Evolutionary conservation across 2,888 invertebrate genomes (phyloP), one percentile per base, ranked within the genome.

Genomic region (Nomada flava): DNA sequence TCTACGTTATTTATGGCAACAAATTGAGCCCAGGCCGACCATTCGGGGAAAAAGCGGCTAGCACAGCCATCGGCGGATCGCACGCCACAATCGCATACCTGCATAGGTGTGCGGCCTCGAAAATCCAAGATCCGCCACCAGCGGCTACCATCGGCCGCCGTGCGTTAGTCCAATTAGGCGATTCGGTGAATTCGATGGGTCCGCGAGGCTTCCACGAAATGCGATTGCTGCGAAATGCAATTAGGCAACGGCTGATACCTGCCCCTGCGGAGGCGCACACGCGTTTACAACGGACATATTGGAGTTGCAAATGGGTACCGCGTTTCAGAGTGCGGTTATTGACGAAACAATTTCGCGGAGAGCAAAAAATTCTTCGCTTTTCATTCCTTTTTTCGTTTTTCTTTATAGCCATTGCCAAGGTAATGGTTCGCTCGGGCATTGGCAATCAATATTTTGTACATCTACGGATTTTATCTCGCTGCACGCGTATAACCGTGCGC

Each of bases 1-100:
- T 79, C 84, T 78, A 60, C 76, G 69, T 86, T 83, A 86, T 86
- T 86, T 85, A 83, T 68, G 78, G 81, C 62, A 60, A 81, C 83
- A 73, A 85, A 85, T 85, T 82, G 73, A 68, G 62, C 76, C 23
- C 72, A 69, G 57, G n/a, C 44, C 20, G 59, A 26, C n/a, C 53
- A 18, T 60, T 53, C 23, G 60, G 18, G 60, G 42, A 50, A 68
- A 78, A 63, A 67, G 13, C 13, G 23, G 50, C 55, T 47, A 57
- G 64, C 64, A 64, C 64, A 3, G 18, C 44, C 72, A 47, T 55
- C 52, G 15, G 11, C 26, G 29, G 15, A 11, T 52, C 20, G 13
- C 18, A 29, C 36, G 44, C n/a, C n/a, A n/a, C 52, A 20, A 50
- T 29, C 63, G 13, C n/a, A 15, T 55, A 44, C 36, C 36, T 13